Evolutionary conservation across 2,797 vertebrate genomes (phyloP), one percentile per base, ranked within the genome.

Genomic region (Dallia pectoralis): DNA sequence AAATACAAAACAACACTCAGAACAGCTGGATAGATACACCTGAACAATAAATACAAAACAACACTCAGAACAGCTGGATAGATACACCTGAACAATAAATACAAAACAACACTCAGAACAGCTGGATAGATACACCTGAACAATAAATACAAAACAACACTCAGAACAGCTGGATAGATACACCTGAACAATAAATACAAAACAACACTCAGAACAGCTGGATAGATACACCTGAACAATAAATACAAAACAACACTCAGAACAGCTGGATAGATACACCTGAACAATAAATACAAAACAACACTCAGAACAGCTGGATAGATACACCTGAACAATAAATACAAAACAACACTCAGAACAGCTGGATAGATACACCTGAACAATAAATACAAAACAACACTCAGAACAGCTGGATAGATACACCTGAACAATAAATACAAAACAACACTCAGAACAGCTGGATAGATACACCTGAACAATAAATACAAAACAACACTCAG

Each of bases 111-210:
- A 44, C 40, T 44, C 40, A 44, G 40, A 44, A 44, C 40, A 44
- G 2, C 40, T 44, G 40, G 40, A 44, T 9, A 44, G 40, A 44
- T 44, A 12, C 40, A 44, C 40, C 40, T 44, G 40, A 2, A 9
- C 40, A 6, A 44, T 12, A 44, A 44, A 44, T 7, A 65, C 62
- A 11, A 25, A 65, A 18, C 6, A 19, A 19, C 27, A 44, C 16
- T 48, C 22, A 36, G 40, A 44, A 44, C 40, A 96, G 87, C 92
- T 96, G 18, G 97, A 96, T 25, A 96, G 94, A 78, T 99, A 97
- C 4, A 99, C 97, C 97, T 99, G 85, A 67, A 14, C 4, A 25
- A 25, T 40, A 61, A 44, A 47, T 53, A 61, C 22, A 79, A 18
- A 72, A 9, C 72, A 8, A 78, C 29, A 77, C 1, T 77, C 1